Percentiles rank a stretch among this genome's conserved stretches.
These are phyloP conservation scores for Conops quadrifasciatus DNA, from an alignment of 2,888 invertebrate species.

Conservation along the genomic window DNA sequence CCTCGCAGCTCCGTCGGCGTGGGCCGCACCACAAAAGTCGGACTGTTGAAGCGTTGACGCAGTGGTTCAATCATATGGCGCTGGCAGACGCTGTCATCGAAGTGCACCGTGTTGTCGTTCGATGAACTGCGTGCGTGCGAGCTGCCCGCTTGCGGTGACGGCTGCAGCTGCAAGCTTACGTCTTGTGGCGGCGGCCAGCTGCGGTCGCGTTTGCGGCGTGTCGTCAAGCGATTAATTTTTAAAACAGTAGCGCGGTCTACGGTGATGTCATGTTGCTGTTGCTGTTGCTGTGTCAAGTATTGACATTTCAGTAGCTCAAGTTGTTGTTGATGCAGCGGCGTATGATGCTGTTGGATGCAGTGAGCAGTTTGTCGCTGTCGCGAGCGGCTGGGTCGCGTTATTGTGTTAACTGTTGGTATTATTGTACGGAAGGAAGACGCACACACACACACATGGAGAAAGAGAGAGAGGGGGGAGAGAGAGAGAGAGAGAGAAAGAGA, in stretches of 20 bases:
- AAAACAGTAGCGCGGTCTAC: constrained; percentile 64
- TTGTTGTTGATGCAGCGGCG: constrained; percentile 55
- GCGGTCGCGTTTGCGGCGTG: constrained; percentile 58
- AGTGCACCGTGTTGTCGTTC: constrained; percentile 50
- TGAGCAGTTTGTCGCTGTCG: constrained; percentile 49
- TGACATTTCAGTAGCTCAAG: constrained; percentile 57
- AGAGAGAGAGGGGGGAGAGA: constrained; percentile 40
- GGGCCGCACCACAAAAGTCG: constrained; percentile 52
- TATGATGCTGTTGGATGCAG: constrained; percentile 47
- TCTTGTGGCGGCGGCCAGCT: constrained; percentile 61
- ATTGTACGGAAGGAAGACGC: background rate
- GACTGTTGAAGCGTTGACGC: constrained; percentile 60
- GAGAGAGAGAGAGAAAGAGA: constrained; percentile 8
- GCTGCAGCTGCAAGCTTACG: no score
- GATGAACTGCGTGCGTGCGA: constrained; percentile 49
- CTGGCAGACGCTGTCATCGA: constrained; percentile 52
- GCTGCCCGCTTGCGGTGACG: constrained; percentile 32
- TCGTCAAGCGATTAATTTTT: constrained; percentile 63
- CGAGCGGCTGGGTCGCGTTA: constrained; percentile 56
- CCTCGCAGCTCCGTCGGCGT: constrained; percentile 42
- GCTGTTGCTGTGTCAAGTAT: constrained; percentile 52
- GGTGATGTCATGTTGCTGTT: constrained; percentile 57
- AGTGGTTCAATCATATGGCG: constrained; percentile 57
- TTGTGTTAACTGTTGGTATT: background rate
- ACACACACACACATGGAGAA: constrained; percentile 40